Conservation (phyloP, 1,140 invertebrate genomes). For the Aethina tumida region DNA sequence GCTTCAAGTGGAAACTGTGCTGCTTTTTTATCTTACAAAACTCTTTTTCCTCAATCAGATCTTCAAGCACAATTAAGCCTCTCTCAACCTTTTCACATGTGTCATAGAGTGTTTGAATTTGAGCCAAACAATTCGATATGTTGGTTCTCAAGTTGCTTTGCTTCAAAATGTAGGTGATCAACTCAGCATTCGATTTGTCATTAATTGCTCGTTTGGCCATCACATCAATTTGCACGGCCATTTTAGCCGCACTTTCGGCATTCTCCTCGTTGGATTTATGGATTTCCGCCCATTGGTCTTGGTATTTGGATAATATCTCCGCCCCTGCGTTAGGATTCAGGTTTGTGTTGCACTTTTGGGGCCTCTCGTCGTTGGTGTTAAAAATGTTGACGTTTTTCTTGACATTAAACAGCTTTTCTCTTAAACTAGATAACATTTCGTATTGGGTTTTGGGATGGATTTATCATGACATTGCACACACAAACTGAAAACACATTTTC, state of each 20-base stretch:
- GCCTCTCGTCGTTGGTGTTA: slow-evolving; percentile 12
- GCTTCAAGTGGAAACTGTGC: slow-evolving; percentile 51
- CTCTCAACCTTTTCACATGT: slow-evolving; percentile 54
- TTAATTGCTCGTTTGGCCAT: slow-evolving; percentile 44
- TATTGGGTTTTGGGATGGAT: too few relatives aligned
- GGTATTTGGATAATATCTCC: slow-evolving; percentile 50
- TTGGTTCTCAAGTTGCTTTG: slow-evolving; percentile 46
- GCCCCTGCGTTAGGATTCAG: slow-evolving; percentile 48
- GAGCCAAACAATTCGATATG: slow-evolving; percentile 46
- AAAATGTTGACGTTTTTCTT: slow-evolving; percentile 25
- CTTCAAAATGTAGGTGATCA: slow-evolving; percentile 43
- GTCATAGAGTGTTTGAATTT: slow-evolving; percentile 49
- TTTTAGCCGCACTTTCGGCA: slow-evolving; percentile 45
- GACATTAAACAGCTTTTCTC: slow-evolving; percentile 29
- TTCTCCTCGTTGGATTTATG: slow-evolving; percentile 53
- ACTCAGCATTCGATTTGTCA: slow-evolving; percentile 43
- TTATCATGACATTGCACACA: too few relatives aligned
- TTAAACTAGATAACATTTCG: slow-evolving; percentile 28
- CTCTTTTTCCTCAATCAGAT: slow-evolving; percentile 54
- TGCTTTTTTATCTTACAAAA: slow-evolving; percentile 49
- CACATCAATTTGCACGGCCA: slow-evolving; percentile 44
- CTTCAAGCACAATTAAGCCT: slow-evolving; percentile 48
- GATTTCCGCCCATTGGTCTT: slow-evolving; percentile 53
- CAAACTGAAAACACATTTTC: too few relatives aligned
- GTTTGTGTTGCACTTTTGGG: slow-evolving; percentile 20